Percentiles rank a stretch among this genome's conserved stretches.
These are phyloP conservation scores for Tetrapedia diversipes DNA, from an alignment of 2,888 invertebrate genomes.

Conservation along the genomic window DNA sequence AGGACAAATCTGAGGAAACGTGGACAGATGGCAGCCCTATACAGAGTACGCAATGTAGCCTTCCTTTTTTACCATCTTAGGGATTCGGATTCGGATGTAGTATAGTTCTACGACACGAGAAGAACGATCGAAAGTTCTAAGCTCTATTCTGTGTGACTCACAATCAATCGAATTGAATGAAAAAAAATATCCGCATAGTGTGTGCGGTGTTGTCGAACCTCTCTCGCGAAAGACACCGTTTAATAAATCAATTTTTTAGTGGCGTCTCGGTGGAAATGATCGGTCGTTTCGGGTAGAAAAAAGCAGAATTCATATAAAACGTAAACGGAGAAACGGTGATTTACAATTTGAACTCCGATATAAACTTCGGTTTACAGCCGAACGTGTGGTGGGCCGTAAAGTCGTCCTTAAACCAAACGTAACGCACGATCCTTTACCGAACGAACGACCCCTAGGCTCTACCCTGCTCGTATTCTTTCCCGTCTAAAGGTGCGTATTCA, in stretches of 20 bases:
- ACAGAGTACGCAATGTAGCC: too few species aligned
- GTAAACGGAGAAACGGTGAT: constrained; percentile 48
- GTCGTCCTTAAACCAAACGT: constrained; percentile 41
- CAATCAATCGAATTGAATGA: too few species aligned
- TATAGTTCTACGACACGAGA: too few species aligned
- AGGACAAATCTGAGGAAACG: too few species aligned
- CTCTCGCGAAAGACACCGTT: neutral
- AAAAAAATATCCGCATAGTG: neutral
- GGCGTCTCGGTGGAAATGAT: constrained; percentile 13
- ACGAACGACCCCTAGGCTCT: constrained; percentile 35
- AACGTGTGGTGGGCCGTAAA: constrained; percentile 45
- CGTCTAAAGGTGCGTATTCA: too few species aligned
- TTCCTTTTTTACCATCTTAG: too few species aligned
- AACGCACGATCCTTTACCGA: constrained; percentile 37
- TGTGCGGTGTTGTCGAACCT: too few species aligned
- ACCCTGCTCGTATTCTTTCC: constrained; percentile 29
- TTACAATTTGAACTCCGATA: constrained; percentile 53
- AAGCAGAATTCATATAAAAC: constrained; percentile 35
- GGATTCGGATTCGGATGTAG: too few species aligned
- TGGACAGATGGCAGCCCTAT: too few species aligned
- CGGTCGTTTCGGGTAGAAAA: constrained; percentile 24
- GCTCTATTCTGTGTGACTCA: too few species aligned
- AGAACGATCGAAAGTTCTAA: too few species aligned
- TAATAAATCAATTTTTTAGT: constrained; percentile 42
- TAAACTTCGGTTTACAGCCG: constrained; percentile 50